Evolutionary conservation across 2,888 invertebrate species (phyloP).

Genomic region (Oligia strigilis): DNA sequence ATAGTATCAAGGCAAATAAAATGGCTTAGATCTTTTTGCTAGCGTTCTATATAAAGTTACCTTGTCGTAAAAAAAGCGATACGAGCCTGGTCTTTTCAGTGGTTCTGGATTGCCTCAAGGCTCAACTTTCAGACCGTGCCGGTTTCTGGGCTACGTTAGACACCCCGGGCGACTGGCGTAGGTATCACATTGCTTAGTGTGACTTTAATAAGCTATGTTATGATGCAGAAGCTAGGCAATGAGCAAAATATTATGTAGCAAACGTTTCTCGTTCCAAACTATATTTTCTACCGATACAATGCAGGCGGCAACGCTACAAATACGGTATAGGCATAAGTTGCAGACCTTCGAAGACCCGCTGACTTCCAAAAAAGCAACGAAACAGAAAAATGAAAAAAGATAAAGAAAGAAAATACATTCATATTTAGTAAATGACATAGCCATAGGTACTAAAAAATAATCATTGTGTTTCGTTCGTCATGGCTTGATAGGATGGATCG

Average conservation of each 20-base stretch:
- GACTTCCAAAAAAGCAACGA: background rate
- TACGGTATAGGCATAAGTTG: background rate
- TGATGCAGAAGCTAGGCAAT: background rate
- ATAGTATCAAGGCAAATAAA: background rate
- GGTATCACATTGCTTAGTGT: background rate
- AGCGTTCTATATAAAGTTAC: background rate
- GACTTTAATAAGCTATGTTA: background rate
- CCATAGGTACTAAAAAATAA: background rate
- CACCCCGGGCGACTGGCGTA: background rate
- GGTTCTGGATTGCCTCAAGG: conserved; percentile 12
- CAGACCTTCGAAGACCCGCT: background rate
- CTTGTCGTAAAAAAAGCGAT: background rate
- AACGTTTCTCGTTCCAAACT: background rate
- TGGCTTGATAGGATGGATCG: background rate
- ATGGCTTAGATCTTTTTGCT: background rate
- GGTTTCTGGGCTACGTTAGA: too few species aligned
- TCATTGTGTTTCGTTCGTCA: background rate
- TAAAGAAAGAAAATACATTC: too few species aligned
- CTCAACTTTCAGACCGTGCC: background rate
- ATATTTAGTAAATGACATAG: too few species aligned
- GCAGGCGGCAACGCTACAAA: background rate
- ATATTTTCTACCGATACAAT: background rate
- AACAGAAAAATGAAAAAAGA: background rate
- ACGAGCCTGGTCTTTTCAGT: background rate
- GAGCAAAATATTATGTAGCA: background rate